Percentiles rank a stretch among this genome's conserved stretches.
Conservation (phyloP, 2,113 vertebrate species). For the Hiodon alosoides region DNA sequence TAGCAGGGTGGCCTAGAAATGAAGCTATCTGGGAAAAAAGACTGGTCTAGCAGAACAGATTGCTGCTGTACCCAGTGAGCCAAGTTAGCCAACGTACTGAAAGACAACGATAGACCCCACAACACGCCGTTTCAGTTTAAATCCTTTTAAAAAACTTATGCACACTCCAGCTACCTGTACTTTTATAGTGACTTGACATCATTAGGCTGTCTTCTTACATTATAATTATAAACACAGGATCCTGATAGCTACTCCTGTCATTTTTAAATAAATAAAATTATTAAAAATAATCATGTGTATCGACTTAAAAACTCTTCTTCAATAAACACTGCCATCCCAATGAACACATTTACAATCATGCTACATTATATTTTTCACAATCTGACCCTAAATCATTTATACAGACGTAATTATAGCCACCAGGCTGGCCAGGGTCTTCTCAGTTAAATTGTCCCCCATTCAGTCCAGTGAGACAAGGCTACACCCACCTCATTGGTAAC, state of each 20-base stretch:
- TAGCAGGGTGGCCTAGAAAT: constrained; percentile 54
- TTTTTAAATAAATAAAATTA: neutral
- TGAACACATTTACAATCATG: no score
- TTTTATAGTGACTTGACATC: no score
- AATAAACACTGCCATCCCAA: neutral
- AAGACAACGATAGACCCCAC: constrained; percentile 19
- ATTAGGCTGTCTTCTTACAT: neutral
- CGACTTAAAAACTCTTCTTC: neutral
- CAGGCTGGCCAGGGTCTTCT: neutral
- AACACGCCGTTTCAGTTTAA: constrained; percentile 12
- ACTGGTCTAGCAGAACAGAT: constrained; percentile 68
- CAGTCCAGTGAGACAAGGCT: constrained; percentile 21
- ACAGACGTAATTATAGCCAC: no score
- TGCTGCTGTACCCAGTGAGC: constrained; percentile 50
- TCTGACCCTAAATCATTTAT: no score
- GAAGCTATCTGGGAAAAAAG: constrained; percentile 58
- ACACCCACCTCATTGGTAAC: constrained; percentile 55
- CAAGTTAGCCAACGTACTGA: constrained; percentile 21
- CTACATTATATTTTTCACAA: no score
- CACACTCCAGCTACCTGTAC: neutral
- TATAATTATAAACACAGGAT: neutral
- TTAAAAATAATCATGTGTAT: neutral
- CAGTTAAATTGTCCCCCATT: neutral
- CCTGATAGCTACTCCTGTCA: neutral
- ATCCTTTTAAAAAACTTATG: constrained; percentile 9